Evolutionary conservation across 2,113 vertebrate genomes (phyloP).

Genomic region (Oreochromis spilurus): DNA sequence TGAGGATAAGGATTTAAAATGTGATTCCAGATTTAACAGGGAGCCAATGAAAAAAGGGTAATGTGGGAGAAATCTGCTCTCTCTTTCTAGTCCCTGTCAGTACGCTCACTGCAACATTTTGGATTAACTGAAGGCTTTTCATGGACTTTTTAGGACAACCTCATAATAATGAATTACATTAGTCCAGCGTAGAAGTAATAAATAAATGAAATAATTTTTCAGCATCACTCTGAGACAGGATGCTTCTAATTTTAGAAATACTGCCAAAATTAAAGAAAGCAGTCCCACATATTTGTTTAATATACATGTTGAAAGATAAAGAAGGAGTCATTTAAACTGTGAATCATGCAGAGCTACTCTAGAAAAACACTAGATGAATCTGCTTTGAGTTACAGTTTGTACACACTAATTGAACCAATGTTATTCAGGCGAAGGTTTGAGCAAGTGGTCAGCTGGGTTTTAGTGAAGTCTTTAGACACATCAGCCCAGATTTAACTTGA

Average conservation of each 20-base stretch:
- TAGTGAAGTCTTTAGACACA: neutral
- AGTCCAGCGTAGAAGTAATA: rapidly evolving
- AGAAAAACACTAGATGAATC: neutral
- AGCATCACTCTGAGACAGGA: neutral
- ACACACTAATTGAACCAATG: no score
- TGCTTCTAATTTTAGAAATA: neutral
- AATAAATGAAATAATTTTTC: neutral
- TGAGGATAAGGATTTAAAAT: neutral
- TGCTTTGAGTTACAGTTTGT: neutral
- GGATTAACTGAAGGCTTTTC: rapidly evolving
- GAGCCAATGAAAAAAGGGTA: neutral
- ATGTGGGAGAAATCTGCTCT: neutral
- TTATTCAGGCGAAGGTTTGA: neutral
- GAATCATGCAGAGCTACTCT: neutral
- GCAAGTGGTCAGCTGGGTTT: neutral
- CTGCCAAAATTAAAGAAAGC: neutral
- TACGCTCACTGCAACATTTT: neutral
- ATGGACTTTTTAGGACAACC: rapidly evolving
- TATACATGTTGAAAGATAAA: neutral
- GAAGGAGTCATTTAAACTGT: neutral
- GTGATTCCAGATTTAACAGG: neutral
- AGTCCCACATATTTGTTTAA: neutral
- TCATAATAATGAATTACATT: neutral
- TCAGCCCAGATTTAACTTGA: neutral
- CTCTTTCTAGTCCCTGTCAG: neutral